These are phyloP conservation scores for Planococcus citri DNA, from an alignment of 1,140 invertebrate genomes.

Conservation along the genomic window DNA sequence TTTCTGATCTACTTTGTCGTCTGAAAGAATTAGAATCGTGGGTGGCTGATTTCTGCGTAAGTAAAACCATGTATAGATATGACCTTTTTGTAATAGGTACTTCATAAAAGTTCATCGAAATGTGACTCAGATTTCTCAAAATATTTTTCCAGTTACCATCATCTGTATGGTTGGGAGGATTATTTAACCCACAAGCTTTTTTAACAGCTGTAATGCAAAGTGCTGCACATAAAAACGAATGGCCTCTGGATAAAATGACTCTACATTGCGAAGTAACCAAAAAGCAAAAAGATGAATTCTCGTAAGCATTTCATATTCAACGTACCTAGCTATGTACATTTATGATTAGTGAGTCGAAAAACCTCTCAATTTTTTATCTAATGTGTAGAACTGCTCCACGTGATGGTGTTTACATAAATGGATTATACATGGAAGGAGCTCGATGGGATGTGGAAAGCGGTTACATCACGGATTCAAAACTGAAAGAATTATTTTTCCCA, in stretches of 20 bases:
- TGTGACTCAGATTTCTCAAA: no score
- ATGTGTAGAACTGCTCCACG: conserved; percentile 58
- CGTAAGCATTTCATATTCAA: conserved; percentile 33
- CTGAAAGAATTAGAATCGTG: conserved; percentile 65
- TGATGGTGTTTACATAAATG: conserved; percentile 82
- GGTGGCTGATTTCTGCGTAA: conserved; percentile 60
- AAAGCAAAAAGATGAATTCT: conserved; percentile 73
- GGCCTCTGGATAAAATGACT: conserved; percentile 91
- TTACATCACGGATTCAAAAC: conserved; percentile 63
- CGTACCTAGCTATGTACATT: background rate
- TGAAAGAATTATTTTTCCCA: conserved; percentile 78
- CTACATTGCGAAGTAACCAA: conserved; percentile 89
- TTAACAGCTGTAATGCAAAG: conserved; percentile 95
- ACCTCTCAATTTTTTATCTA: background rate
- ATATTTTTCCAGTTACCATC: conserved; percentile 48
- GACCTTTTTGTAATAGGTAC: no score
- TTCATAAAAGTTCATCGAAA: no score
- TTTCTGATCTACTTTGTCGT: conserved; percentile 67
- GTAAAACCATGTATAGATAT: conserved; percentile 21
- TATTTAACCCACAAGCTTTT: conserved; percentile 95
- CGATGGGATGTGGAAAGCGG: conserved; percentile 71
- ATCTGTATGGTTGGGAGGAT: conserved; percentile 82
- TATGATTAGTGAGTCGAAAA: background rate
- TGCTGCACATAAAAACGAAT: conserved; percentile 87
- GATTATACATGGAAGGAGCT: conserved; percentile 86